Evolutionary conservation across 2,888 invertebrate species (phyloP), one percentile per base, ranked within the genome.

Genomic region (Desoria tigrina): DNA sequence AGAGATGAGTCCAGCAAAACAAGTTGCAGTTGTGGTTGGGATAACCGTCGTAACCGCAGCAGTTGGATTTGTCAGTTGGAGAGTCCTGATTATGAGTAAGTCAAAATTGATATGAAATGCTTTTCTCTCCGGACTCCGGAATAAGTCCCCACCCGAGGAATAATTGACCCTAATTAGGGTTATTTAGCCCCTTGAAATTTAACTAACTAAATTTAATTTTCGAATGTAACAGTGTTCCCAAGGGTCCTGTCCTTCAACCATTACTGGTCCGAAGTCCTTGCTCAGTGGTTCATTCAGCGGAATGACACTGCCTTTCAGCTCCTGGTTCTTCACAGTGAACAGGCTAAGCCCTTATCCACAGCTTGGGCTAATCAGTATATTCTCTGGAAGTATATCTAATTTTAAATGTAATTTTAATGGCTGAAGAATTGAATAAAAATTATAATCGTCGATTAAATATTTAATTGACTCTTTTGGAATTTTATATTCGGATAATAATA

Each of bases 361-460:
- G 70, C 73, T 7, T 73, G 73, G 70, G 73, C 73, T 6, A 73
- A 73, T 51, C 73, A 73, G 23, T 73, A 70, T 27, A 42, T 73
- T 23, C 50, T 73, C 4, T 73, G 73, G 73, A 73, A 71, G 55
- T 71, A 73, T 27, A 42, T 66, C 23, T 68, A 56, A 68, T 11
- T 50, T 11, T 32, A 32, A 32, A 11, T 32, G 4, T 32, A n/a
- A n/a, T n/a, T n/a, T n/a, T n/a, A n/a, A n/a, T n/a, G n/a, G n/a
- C n/a, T n/a, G n/a, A n/a, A n/a, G n/a, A n/a, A n/a, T n/a, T n/a
- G n/a, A n/a, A n/a, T n/a, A n/a, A n/a, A n/a, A n/a, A n/a, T n/a
- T n/a, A n/a, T n/a, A n/a, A n/a, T n/a, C n/a, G n/a, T n/a, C n/a
- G n/a, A n/a, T n/a, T n/a, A n/a, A n/a, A n/a, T n/a, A n/a, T n/a